Evolutionary conservation across 2,113 vertebrate species (phyloP), one percentile per base, ranked within the genome.

Genomic region (Tringa solitaria): DNA sequence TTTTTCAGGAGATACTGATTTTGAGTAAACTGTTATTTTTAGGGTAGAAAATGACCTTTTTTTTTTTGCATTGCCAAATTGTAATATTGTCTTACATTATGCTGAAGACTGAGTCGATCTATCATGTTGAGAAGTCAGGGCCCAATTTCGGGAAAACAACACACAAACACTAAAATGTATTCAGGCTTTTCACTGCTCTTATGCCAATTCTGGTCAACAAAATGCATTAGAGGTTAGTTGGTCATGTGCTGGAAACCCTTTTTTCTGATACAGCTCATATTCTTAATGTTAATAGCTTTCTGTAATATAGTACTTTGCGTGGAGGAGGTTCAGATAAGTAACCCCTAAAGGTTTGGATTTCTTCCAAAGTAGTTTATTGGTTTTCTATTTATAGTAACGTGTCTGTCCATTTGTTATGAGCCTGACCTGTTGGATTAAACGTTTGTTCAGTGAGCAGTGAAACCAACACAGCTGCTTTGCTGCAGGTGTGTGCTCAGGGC

Each of bases 331-430:
- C 50, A 51, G 59, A 43, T 69, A 50, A 91, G 39, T 37, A 82
- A 61, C 32, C 15, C 8, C 8, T 54, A 80, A 83, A 88, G 68
- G 27, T 48, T 43, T 95, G 90, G 63, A 63, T 92, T 73, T 88
- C 32, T 94, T 93, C 79, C 56, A 50, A 37, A 59, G 74, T 23
- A 68, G 46, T 81, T 93, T 88, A 88, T 86, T 91, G 50, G 19
- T 63, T 76, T 96, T 85, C 57, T 87, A 27, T 95, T 91, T 86
- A 67, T 92, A 87, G 59, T 35, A 35, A 4, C 1, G 0, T 50
- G 45, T 30, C 51, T 72, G 26, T 65, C 33, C 3, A 0, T 19
- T 53, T 50, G 50, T 69, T 73, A 2, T 8, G 53, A 27, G 35
- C 28, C 53, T 54, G 70, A 61, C 28, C 50, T 64, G 20, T 53